Percentiles rank a stretch among this genome's conserved stretches.
Conservation (phyloP, 2,888 invertebrate species). For the Himalopsyche anomala region DNA sequence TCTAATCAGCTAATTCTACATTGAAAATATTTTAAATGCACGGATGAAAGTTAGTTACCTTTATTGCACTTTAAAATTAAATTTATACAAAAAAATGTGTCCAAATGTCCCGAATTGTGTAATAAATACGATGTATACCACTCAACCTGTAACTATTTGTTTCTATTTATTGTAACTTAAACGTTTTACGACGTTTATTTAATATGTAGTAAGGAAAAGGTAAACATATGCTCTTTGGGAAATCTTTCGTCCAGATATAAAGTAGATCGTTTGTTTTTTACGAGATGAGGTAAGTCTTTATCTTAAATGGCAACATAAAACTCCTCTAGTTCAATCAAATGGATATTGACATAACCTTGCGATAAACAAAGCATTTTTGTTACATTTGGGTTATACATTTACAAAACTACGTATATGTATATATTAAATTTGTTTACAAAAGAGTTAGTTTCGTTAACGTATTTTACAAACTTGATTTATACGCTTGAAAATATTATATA, state of each 20-base stretch:
- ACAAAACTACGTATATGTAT: too few relatives aligned
- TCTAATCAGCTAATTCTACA: too few relatives aligned
- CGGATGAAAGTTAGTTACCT: too few relatives aligned
- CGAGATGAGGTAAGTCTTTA: conserved; percentile 48
- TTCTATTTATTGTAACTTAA: conserved; percentile 26
- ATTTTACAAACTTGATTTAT: too few relatives aligned
- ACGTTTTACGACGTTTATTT: conserved; percentile 34
- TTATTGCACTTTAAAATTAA: too few relatives aligned
- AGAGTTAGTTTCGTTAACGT: too few relatives aligned
- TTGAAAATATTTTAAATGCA: too few relatives aligned
- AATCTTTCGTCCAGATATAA: conserved; percentile 48
- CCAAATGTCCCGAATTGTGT: background rate
- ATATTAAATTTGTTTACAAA: too few relatives aligned
- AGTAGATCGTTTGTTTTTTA: conserved; percentile 58
- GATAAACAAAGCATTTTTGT: conserved; percentile 30
- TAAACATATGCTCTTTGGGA: conserved; percentile 44
- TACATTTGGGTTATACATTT: background rate
- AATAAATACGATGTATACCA: background rate
- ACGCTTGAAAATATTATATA: too few relatives aligned
- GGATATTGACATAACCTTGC: conserved; percentile 10
- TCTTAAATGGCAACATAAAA: conserved; percentile 25
- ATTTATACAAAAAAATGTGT: background rate
- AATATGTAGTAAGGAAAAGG: conserved; percentile 53
- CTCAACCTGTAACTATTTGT: conserved; percentile 9
- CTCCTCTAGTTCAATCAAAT: conserved; percentile 30